These are phyloP conservation scores for Turdus rufiventris DNA, from an alignment of 2,113 vertebrate species.

Conservation along the genomic window DNA sequence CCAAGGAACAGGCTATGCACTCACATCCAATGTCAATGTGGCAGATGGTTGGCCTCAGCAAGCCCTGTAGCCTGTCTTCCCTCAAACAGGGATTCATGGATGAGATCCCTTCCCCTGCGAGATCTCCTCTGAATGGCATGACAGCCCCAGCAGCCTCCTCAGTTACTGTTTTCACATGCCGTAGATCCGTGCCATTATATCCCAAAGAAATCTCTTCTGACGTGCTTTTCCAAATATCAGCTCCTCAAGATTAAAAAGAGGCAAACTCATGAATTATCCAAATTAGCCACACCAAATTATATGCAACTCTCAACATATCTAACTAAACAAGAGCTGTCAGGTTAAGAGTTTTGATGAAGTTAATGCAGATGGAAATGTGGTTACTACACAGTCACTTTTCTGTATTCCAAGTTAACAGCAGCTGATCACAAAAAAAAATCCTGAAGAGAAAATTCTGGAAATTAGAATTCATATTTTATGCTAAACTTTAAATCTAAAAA, in stretches of 20 bases:
- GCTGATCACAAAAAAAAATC: not conserved
- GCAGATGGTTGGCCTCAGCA: not conserved
- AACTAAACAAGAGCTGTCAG: not conserved
- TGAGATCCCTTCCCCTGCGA: not conserved
- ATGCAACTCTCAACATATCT: not conserved
- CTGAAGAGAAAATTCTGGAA: not conserved
- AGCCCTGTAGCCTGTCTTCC: not conserved
- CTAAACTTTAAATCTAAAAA: not conserved
- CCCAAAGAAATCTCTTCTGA: not conserved
- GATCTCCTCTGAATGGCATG: accelerated
- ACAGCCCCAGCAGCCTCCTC: not conserved
- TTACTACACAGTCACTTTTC: not conserved
- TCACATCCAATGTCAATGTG: accelerated
- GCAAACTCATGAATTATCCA: not conserved
- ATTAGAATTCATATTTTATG: not conserved
- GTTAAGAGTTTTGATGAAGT: not conserved
- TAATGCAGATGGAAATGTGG: not conserved
- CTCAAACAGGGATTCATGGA: not conserved
- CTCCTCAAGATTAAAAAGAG: not conserved
- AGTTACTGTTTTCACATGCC: not conserved
- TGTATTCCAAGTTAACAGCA: not conserved
- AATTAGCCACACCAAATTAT: not conserved
- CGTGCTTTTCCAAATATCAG: not conserved
- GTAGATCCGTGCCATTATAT: accelerated
- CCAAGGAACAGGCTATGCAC: accelerated